Percentiles rank a stretch among this genome's conserved stretches.
Evolutionary conservation across 2,888 invertebrate species (phyloP).

Genomic region (Belgica antarctica): DNA sequence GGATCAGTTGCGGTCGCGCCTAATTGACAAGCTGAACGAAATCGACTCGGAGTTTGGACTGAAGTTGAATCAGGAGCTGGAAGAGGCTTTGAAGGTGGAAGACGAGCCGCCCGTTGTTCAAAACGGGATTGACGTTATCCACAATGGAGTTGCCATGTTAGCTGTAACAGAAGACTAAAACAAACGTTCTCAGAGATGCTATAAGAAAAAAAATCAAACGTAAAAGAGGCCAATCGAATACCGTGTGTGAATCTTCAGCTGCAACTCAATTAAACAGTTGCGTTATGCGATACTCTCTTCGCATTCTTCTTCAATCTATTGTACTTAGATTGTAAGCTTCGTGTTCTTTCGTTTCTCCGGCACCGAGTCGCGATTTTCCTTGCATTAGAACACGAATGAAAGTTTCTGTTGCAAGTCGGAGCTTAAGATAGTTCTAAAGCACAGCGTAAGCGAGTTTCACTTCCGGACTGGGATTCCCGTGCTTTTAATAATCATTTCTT

Average conservation of each 20-base stretch:
- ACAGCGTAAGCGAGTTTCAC: too few species aligned
- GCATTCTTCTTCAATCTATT: conserved; percentile 12
- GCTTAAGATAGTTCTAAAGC: too few species aligned
- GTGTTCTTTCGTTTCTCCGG: neutral
- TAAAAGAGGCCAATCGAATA: conserved; percentile 6
- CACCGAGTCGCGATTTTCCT: neutral
- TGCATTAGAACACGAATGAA: conserved; percentile 8
- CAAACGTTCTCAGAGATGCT: conserved; percentile 6
- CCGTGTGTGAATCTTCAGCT: conserved; percentile 1
- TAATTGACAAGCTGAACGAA: conserved; percentile 68
- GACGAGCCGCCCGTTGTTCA: conserved; percentile 47
- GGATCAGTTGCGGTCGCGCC: conserved; percentile 66
- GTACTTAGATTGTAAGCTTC: conserved; percentile 1
- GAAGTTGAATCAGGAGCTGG: conserved; percentile 62
- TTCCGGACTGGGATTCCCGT: too few species aligned
- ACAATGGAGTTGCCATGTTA: conserved; percentile 25
- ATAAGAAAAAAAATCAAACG: neutral
- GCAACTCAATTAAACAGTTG: neutral
- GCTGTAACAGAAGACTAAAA: conserved; percentile 23
- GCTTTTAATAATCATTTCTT: too few species aligned
- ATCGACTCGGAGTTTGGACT: conserved; percentile 70
- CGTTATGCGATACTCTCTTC: neutral
- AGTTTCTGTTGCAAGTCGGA: too few species aligned
- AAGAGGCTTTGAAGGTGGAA: conserved; percentile 47
- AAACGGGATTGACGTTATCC: conserved; percentile 4